Evolutionary conservation across 2,888 invertebrate species (phyloP).

Genomic region (Incurvaria masculella): DNA sequence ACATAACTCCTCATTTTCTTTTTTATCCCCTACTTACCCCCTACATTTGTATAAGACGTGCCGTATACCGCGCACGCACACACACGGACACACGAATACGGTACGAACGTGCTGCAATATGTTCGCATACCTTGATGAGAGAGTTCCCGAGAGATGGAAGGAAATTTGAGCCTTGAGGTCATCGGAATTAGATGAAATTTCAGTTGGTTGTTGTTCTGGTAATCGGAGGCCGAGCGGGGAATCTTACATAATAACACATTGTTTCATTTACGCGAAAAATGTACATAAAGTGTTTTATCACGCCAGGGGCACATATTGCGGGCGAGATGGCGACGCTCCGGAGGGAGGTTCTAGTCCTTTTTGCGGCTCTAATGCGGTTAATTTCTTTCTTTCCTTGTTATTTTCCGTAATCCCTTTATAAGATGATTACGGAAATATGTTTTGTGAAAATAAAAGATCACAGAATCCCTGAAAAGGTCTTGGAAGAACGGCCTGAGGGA

Average conservation of each 20-base stretch:
- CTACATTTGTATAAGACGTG: slow-evolving; percentile 3
- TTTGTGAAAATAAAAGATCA: slow-evolving; percentile 54
- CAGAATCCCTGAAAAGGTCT: slow-evolving; percentile 20
- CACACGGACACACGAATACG: neutral
- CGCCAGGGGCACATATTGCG: slow-evolving; percentile 51
- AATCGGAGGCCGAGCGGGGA: neutral
- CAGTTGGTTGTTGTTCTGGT: neutral
- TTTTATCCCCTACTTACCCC: slow-evolving; percentile 51
- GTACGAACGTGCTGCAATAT: no score
- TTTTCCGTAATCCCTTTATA: slow-evolving; percentile 59
- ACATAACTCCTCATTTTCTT: slow-evolving; percentile 58
- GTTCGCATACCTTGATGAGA: neutral
- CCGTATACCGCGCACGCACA: neutral
- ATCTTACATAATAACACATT: slow-evolving; percentile 33
- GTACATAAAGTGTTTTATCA: slow-evolving; percentile 52
- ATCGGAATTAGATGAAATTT: neutral
- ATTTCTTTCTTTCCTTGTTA: slow-evolving; percentile 57
- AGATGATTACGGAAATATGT: slow-evolving; percentile 58
- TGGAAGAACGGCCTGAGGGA: no score
- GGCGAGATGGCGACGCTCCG: slow-evolving; percentile 31
- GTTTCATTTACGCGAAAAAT: slow-evolving; percentile 48
- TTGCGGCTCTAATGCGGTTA: slow-evolving; percentile 53
- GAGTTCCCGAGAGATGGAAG: neutral
- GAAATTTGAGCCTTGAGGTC: neutral
- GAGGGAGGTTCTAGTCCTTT: slow-evolving; percentile 20